Conservation (phyloP, 2,113 vertebrate genomes). For the Megaceryle torquata region DNA sequence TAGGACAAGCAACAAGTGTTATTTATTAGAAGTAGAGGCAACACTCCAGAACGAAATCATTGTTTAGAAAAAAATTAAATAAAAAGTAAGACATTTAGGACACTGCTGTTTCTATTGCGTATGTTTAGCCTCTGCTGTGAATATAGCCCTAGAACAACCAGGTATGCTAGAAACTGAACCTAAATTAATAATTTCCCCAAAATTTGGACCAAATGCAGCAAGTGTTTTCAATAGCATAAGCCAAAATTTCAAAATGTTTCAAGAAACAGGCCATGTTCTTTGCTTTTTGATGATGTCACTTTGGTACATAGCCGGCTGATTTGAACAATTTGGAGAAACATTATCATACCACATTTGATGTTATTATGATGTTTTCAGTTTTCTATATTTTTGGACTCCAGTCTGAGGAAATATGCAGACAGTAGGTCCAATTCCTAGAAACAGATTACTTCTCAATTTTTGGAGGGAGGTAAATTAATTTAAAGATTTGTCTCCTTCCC, state of each 20-base stretch:
- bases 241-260: not conserved
- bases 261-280: not conserved
- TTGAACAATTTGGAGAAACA: not conserved
- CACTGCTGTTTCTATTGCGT: not conserved
- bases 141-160: not conserved
- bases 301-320: not conserved
- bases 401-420: not conserved
- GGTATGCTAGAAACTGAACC: not conserved
- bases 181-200: not conserved
- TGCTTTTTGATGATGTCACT: not conserved
- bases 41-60: not conserved
- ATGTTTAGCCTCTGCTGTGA: not conserved
- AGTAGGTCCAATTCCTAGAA: not conserved
- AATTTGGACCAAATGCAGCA: not conserved
- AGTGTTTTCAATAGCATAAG: not conserved
- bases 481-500: not conserved
- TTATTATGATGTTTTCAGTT: not conserved
- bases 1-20: not conserved
- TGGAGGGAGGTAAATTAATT: not conserved
- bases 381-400: not conserved
- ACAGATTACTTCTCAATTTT: not conserved
- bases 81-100: not conserved
- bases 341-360: not conserved
- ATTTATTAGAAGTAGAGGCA: constrained; percentile 5
- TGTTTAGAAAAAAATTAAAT: not conserved